phyloP scores from a whole-genome alignment of 2,113 vertebrate genomes.

The Cynoglossus semilaevis region DNA sequence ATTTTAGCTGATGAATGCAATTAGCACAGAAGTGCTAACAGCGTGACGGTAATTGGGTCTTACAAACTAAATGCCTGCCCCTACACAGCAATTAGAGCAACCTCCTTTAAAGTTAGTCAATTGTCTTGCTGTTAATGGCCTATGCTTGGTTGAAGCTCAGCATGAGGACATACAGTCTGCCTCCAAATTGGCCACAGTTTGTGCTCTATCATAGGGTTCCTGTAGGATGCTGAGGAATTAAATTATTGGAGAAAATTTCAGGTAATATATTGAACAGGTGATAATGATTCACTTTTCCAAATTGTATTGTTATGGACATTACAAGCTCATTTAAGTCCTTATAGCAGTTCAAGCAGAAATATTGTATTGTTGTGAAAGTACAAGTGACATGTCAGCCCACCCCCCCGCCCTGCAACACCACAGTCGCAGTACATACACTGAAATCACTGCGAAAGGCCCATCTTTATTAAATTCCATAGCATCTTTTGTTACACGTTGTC shows the following conservation, averaged over 20 bases:
- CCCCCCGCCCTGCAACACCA: too few relatives aligned
- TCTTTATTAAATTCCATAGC: too few relatives aligned
- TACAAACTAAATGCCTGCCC: constrained; percentile 64
- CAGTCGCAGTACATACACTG: too few relatives aligned
- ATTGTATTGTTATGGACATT: constrained; percentile 1
- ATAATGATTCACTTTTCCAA: constrained; percentile 32
- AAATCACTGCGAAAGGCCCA: too few relatives aligned
- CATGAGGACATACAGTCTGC: constrained; percentile 17
- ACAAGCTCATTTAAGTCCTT: too few relatives aligned
- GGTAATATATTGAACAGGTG: constrained; percentile 31
- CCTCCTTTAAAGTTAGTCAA: constrained; percentile 68
- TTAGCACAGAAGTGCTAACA: constrained; percentile 74
- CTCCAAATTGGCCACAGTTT: constrained; percentile 35
- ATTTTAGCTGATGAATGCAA: constrained; percentile 76
- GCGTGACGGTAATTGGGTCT: constrained; percentile 67
- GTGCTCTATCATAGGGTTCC: constrained; percentile 12
- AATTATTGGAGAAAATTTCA: constrained; percentile 27
- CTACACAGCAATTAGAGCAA: constrained; percentile 67
- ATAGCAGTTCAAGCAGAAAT: too few relatives aligned
- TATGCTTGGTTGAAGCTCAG: constrained; percentile 55
- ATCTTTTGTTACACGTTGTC: constrained; percentile 15
- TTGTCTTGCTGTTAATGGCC: constrained; percentile 65
- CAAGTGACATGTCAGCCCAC: too few relatives aligned
- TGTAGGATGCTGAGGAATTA: constrained; percentile 21
- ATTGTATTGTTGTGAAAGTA: too few relatives aligned